phyloP scores from a whole-genome alignment of 2,113 vertebrate species.

The Xiphophorus maculatus region DNA sequence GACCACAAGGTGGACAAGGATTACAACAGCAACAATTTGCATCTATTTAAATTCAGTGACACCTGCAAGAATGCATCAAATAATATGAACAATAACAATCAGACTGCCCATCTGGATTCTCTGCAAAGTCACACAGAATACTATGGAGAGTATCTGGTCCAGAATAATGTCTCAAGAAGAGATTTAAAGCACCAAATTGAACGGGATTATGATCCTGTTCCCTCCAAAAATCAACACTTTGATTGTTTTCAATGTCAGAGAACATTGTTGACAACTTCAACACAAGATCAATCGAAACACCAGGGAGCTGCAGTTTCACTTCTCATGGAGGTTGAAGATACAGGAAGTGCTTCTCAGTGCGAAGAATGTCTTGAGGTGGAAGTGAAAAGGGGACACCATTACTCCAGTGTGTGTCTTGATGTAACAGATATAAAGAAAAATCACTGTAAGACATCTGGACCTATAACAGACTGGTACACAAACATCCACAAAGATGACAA shows the following conservation, averaged over 20 bases:
- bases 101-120: constrained; percentile 17
- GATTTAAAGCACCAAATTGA: constrained; percentile 12
- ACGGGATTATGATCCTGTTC: not conserved
- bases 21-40: not conserved
- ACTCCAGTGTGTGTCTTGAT: not conserved
- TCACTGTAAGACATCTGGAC: not conserved
- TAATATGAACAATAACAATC: not conserved
- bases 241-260: constrained; percentile 7
- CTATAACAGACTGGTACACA: not conserved
- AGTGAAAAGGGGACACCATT: constrained; percentile 28
- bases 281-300: constrained; percentile 3
- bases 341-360: constrained; percentile 1
- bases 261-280: not conserved
- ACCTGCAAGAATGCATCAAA: constrained; percentile 1
- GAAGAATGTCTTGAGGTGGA: constrained; percentile 10
- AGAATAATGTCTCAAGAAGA: not conserved
- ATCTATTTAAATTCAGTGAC: constrained; percentile 4
- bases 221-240: constrained; percentile 13
- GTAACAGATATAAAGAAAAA: constrained; percentile 8
- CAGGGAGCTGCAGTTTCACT: constrained; percentile 4
- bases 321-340: constrained; percentile 11
- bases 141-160: not conserved
- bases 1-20: not conserved
- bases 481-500: constrained; percentile 6
- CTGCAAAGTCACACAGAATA: constrained; percentile 14